Base-by-base conservation (phyloP, 2,888 invertebrate species). In the Mactromeris polynyma region DNA sequence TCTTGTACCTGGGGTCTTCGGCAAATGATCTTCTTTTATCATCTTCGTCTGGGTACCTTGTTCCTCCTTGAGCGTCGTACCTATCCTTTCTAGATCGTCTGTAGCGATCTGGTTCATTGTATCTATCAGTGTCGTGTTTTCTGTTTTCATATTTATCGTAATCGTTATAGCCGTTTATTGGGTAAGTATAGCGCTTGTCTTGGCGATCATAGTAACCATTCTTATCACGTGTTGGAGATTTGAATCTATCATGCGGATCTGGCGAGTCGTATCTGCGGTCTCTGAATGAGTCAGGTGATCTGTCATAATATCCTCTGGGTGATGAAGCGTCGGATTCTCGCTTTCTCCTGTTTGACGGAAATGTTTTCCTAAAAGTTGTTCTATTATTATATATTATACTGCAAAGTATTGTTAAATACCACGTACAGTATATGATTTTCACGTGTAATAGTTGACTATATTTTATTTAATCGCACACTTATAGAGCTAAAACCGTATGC, bases 1-100 rank as follows among this genome's bases (percentile, higher is more conserved):
- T 81, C 46, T 33, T 64, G 81, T 86, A 81, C 81, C 86, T 86
- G n/a, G 51, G 73, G 7, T 51, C 36, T 73, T 86, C 86, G 6
- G 33, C 81, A 51, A 33, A 73, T 17, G 31, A 31, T 86, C 81
- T 33, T n/a, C 81, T 73, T 54, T 51, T 73, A 42, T 73, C 73
- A 31, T 42, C 1, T 0, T 21, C 46, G 14, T 21, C n/a, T 11
- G 1, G 7, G 42, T 83, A 36, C 9, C 31, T 6, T 33, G 46
- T 42, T 9, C 42, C 42, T 21, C 40, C 73, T 38, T 26, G 33
- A 4, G 14, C 73, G 19, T 73, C 73, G 21, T 83, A 33, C 1
- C 6, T 0, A 31, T 83, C 83, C n/a, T 73, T 73, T 19, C 40
- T 42, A 0, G 73, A 46, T 14, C 46, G 11, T 83, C 40, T 83